phyloP scores from a whole-genome alignment of 2,113 vertebrate genomes.

The Gnathonemus longibarbis region DNA sequence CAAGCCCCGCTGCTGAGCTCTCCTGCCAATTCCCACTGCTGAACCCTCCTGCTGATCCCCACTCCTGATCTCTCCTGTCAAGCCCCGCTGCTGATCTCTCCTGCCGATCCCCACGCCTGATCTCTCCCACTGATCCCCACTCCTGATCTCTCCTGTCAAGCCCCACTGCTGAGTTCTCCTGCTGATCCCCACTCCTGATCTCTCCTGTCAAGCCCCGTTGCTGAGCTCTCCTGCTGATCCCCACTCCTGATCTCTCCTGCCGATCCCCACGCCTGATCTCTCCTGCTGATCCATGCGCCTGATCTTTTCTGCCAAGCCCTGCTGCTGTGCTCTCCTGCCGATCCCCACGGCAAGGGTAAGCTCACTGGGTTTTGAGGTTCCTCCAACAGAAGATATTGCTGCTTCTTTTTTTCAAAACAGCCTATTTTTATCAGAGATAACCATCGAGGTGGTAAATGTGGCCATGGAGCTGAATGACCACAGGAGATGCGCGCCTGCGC shows the following conservation, averaged over 20 bases:
- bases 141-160: too few species aligned
- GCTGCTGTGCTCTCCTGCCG: background rate
- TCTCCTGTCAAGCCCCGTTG: too few species aligned
- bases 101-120: accelerated
- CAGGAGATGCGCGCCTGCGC: background rate
- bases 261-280: background rate
- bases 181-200: too few species aligned
- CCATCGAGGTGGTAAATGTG: background rate
- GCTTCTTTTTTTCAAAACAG: background rate
- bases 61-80: background rate
- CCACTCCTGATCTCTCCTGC: background rate
- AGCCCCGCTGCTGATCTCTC: background rate
- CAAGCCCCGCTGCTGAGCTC: too few species aligned
- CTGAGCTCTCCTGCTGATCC: background rate
- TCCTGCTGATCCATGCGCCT: background rate
- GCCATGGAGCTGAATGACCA: background rate
- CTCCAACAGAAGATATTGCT: background rate
- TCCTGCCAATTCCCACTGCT: background rate
- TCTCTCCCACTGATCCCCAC: background rate
- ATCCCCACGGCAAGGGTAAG: background rate
- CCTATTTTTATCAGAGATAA: background rate
- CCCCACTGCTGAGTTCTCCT: too few species aligned
- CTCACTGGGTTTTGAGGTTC: background rate
- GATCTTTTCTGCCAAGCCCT: background rate
- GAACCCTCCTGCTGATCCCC: background rate